phyloP scores from a whole-genome alignment of 2,888 invertebrate genomes.

The Tipula vernalis region DNA sequence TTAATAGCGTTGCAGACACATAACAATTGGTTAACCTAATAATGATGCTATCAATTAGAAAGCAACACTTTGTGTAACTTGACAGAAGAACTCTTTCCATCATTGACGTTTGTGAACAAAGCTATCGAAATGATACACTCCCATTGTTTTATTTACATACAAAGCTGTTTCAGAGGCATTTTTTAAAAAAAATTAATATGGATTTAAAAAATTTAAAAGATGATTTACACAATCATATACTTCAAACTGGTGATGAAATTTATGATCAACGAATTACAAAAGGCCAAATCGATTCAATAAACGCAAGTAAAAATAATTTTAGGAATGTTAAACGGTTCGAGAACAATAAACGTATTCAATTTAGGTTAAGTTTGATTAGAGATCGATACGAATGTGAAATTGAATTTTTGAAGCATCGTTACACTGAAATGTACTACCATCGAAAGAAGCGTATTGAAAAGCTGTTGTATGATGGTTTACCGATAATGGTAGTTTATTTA shows the following conservation, averaged over 20 bases:
- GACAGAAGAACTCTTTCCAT: background rate
- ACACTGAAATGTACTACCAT: background rate
- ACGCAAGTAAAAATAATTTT: background rate
- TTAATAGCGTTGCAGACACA: too few relatives aligned
- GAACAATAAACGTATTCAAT: background rate
- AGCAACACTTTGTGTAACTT: too few relatives aligned
- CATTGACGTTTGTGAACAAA: background rate
- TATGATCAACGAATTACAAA: background rate
- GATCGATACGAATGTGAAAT: background rate
- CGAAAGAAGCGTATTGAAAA: background rate
- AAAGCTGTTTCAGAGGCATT: background rate
- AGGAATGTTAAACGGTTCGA: background rate
- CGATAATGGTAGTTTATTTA: background rate
- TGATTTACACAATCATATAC: background rate
- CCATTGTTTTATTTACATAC: background rate
- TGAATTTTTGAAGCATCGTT: background rate
- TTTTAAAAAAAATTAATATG: background rate
- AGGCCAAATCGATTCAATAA: background rate
- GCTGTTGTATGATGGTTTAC: background rate
- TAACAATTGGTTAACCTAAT: too few relatives aligned
- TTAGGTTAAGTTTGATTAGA: background rate
- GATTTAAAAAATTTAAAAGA: background rate
- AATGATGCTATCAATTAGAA: too few relatives aligned
- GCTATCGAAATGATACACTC: background rate
- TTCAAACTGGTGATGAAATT: background rate